Conservation (phyloP, 2,888 invertebrate species). For the Dastarcus helophoroides region DNA sequence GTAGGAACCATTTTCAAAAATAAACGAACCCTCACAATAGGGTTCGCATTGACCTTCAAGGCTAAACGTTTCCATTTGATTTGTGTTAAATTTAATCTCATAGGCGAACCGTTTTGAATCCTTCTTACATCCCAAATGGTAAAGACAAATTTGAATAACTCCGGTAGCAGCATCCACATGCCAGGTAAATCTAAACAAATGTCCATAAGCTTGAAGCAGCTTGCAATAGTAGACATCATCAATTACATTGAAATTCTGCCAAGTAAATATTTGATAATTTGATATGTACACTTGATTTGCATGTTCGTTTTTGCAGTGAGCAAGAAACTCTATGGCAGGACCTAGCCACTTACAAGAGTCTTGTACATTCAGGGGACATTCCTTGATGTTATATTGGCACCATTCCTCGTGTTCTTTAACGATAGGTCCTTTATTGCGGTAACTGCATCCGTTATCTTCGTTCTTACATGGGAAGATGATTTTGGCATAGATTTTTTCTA, state of each 20-base stretch:
- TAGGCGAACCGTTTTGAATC: no score
- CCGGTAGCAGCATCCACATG: no score
- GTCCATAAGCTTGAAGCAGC: conserved; percentile 10
- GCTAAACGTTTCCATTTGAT: no score
- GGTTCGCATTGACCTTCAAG: no score
- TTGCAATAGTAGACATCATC: neutral
- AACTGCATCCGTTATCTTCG: neutral
- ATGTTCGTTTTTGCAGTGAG: neutral
- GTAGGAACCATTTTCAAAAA: no score
- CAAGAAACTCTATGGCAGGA: neutral
- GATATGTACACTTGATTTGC: neutral
- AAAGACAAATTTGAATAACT: no score
- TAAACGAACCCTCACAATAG: no score
- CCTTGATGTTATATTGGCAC: neutral
- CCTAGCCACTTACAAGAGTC: neutral
- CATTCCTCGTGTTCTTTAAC: conserved; percentile 1
- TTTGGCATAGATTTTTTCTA: conserved; percentile 1
- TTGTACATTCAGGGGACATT: neutral
- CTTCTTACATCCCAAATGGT: no score
- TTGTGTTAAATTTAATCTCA: no score
- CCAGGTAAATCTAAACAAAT: conserved; percentile 17
- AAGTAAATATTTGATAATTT: neutral
- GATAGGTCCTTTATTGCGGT: neutral
- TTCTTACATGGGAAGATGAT: conserved; percentile 3
- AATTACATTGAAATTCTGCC: neutral